Base-by-base conservation (phyloP, 2,113 vertebrate genomes). In the Ancistrus triradiatus region DNA sequence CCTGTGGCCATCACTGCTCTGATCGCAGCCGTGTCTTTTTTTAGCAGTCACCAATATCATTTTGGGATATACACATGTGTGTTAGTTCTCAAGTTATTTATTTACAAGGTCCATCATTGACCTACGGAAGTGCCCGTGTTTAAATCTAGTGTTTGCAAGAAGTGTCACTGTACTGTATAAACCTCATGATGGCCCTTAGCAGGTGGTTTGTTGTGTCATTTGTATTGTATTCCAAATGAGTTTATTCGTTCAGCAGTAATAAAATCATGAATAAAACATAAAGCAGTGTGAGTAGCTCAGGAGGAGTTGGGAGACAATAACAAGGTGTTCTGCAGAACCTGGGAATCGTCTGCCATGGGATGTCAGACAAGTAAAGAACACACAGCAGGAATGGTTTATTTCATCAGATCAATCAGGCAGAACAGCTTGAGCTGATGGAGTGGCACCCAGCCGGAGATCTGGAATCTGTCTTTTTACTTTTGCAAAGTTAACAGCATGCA, bases 381-480 rank as follows among this genome's bases (percentile, higher is more conserved):
- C 51, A 8, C 52, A 63, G 68, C 53, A 50, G 33, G 59, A 33
- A n/a, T 7, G 28, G 53, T 42, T 48, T 46, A 42, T 48, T 49
- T 48, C 35, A 62, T 49, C 42, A 56, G 38, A 40, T 19, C 52
- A 58, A 50, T 70, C 59, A 70, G 59, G 42, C 68, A 63, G 63
- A 63, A 63, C 68, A 58, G 60, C 46, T 27, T 15, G 24, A 43
- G 11, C 57, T 49, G 40, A 18, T 48, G 57, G 25, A 53, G 22
- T 61, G 51, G 10, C 31, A 13, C 27, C 15, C 35, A 56, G 52
- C 42, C 38, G 33, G 52, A 49, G 31, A 10, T 14, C 14, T n/a
- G 38, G n/a, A 42, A 42, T n/a, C 14, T 42, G 4, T n/a, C 13
- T n/a, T 42, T 2, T n/a, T 42, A 6, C 6, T n/a, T 42, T 14